These are phyloP conservation scores for Eubasilissa regina DNA, from an alignment of 1,140 invertebrate genomes.

Conservation along the genomic window DNA sequence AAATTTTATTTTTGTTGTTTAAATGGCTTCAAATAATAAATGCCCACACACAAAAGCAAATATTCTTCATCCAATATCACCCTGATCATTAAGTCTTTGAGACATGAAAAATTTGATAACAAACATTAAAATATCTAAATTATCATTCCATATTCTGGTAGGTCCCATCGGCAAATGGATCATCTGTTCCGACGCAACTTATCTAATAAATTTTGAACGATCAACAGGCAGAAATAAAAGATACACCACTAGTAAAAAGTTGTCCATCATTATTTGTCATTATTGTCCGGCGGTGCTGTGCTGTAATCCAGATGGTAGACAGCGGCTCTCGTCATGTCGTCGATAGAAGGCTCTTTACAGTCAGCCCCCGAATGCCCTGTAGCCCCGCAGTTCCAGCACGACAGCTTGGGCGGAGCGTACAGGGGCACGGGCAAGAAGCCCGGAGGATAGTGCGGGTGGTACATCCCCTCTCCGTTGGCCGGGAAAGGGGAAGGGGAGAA, in stretches of 20 bases:
- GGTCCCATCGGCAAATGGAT: slow-evolving; percentile 36
- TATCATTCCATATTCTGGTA: slow-evolving; percentile 44
- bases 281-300: slow-evolving; percentile 66
- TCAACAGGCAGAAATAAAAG: slow-evolving; percentile 52
- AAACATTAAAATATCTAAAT: slow-evolving; percentile 51
- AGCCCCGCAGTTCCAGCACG: slow-evolving; percentile 84
- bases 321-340: slow-evolving; percentile 84
- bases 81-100: slow-evolving; percentile 58
- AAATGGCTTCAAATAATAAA: slow-evolving; percentile 51
- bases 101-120: slow-evolving; percentile 52
- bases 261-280: slow-evolving; percentile 65
- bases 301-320: slow-evolving; percentile 77
- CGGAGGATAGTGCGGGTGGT: slow-evolving; percentile 66
- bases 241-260: slow-evolving; percentile 24
- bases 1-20: slow-evolving; percentile 38
- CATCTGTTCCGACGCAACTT: slow-evolving; percentile 45
- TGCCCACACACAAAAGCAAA: slow-evolving; percentile 55
- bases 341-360: slow-evolving; percentile 90
- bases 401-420: slow-evolving; percentile 73
- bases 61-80: slow-evolving; percentile 54
- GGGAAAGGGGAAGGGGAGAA: slow-evolving; percentile 62
- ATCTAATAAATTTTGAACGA: slow-evolving; percentile 51
- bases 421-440: slow-evolving; percentile 70
- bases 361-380: slow-evolving; percentile 85
- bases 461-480: slow-evolving; percentile 50